Conservation (phyloP, 2,797 vertebrate genomes). For the Myioborus melanocephalus region DNA sequence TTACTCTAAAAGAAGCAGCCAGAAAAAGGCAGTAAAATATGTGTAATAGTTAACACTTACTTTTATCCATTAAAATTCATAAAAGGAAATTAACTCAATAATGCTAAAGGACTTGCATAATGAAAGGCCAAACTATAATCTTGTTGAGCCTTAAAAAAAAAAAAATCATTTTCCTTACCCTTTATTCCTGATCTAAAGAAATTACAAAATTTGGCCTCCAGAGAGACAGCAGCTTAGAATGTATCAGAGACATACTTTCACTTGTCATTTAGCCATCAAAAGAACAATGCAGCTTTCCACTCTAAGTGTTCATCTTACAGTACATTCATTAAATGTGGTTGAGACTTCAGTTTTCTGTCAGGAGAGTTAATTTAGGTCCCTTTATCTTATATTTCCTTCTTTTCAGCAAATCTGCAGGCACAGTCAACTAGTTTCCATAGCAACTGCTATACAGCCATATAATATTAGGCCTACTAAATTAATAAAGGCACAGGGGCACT, state of each 20-base stretch:
- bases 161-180: not conserved
- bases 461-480: not conserved
- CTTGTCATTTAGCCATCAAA: not conserved
- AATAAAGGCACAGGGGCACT: slow-evolving; percentile 2
- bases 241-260: not conserved
- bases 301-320: not conserved
- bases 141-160: not conserved
- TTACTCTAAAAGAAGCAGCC: not conserved
- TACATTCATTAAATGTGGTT: not conserved
- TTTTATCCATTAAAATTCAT: not conserved
- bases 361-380: not conserved
- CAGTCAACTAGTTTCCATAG: not conserved
- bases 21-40: not conserved
- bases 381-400: not conserved
- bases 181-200: not conserved
- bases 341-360: not conserved
- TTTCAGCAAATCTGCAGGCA: not conserved
- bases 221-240: not conserved
- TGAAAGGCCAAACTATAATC: not conserved
- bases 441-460: not conserved
- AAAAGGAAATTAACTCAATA: not conserved
- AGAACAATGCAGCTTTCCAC: not conserved
- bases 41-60: not conserved
- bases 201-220: not conserved
- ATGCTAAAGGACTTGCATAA: not conserved